Base-by-base conservation (phyloP, 2,888 invertebrate species). In the Ellobium chinense region DNA sequence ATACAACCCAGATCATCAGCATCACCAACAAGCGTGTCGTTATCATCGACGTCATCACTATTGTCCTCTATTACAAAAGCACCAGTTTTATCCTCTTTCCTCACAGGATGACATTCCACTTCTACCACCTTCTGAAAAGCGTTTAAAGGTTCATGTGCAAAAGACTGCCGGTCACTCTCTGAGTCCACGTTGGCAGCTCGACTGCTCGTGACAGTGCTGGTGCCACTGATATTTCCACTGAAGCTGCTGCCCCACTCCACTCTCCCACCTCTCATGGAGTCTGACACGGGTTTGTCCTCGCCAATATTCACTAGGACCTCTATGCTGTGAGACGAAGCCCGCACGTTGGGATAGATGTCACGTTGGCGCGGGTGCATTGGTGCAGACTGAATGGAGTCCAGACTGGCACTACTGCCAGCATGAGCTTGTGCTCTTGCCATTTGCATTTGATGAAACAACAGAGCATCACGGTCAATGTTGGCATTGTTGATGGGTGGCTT, bases 391-490 rank as follows among this genome's bases (percentile, higher is more conserved):
- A 87, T 87, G 2, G 91, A 89, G 69, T 87, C 88, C 31, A 91
- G 86, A 76, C 90, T 90, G 36, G 85, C 85, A 34, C 84, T 86
- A 74, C 90, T 91, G n/a, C 86, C 83, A 73, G 85, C 85, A 62
- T 87, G 86, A 27, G 86, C 85, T 34, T 89, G 79, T 3, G 87
- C 88, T 70, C 88, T 85, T 31, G 89, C 89, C 88, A 90, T 89
- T 72, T 90, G 87, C 90, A 90, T 90, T 77, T 89, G 87, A 78
- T 91, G 89, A 78, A 91, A 91, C 29, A 91, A 82, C 21, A 91
- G 82, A 21, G 91, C 91, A 84, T 91, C 91, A 36, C 91, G 85
- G 82, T 91, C 90, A 34, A 91, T 87, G 83, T 88, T 86, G 27
- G 87, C 76, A 14, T 85, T 65, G 85, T 86, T 85, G 63, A 78